Base-by-base conservation (phyloP, 35 echinoderm and acorn worm genomes). In the Heliocidaris erythrogramma region DNA sequence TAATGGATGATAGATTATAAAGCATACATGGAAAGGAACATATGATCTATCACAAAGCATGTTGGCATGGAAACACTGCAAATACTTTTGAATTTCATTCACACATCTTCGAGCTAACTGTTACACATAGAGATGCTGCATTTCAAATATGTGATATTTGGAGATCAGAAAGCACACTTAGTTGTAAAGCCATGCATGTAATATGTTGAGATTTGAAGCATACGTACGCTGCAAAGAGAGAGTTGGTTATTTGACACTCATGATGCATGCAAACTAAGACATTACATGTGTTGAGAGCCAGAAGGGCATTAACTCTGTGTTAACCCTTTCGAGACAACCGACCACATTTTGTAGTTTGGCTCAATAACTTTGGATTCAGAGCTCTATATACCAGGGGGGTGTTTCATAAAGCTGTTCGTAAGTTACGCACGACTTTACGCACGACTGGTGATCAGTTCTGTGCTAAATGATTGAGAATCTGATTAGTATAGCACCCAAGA, bases 151-250 rank as follows among this genome's bases (percentile, higher is more conserved):
- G n/a, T 18, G 65, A 78, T 18, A 78, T 7, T 78, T 78, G 65
- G 18, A 5, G 65, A n/a, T 71, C 24, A 24, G 61, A 71, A 71
- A 71, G 65, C 65, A 78, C 21, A 78, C 65, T 7, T 27, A 78
- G 65, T 78, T 78, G 65, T 78, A n/a, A 78, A 78, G 65, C 65
- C 65, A 78, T 78, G 65, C 65, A 78, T 78, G 65, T 78, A 78
- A 21, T 42, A 42, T 78, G 27, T n/a, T 27, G 65, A 78, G 27
- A 24, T 78, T n/a, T 78, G 65, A 78, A 78, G 65, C 65, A 78
- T 78, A 78, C 5, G 65, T 78, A 78, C 5, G 65, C 65, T 78
- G 27, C 65, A 78, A 56, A 78, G 65, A 71, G 65, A 71, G 61
- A n/a, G 61, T 27, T 78, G 7, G 65, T 78, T n/a, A 78, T 78